Evolutionary conservation across 2,113 vertebrate species (phyloP), one percentile per base, ranked within the genome.

Genomic region (Calyptommatus sinebrachiatus): DNA sequence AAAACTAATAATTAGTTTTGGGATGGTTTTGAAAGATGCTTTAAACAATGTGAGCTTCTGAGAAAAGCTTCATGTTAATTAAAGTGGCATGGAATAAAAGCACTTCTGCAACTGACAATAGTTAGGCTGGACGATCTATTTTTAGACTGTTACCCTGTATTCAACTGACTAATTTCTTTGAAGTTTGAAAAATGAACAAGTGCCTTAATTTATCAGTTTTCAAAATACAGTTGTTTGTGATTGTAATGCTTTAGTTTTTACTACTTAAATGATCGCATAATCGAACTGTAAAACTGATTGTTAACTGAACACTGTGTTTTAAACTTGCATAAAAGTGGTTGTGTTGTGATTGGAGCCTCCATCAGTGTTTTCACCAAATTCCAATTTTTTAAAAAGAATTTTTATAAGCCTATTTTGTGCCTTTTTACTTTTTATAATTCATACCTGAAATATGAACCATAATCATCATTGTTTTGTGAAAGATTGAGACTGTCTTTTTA

Each of bases 61-160:
- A 83, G 74, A 69, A 80, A 89, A 89, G 77, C 84, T 91, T 86
- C 88, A 87, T 82, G 67, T 83, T 90, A 89, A 90, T 92, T 92
- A 85, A 89, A 90, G 71, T 89, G 83, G 68, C 20, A 31, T 86
- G n/a, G n/a, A n/a, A n/a, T n/a, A 83, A 84, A 66, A 91, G 81
- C 89, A 81, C 73, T 87, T 88, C 68, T 81, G 73, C 62, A 85
- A 85, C 88, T 93, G 87, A 84, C 89, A 92, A 63, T 81, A 91
- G 83, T 82, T 83, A 90, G 85, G 82, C 82, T 85, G 87, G 67
- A 82, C 90, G 67, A 65, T 61, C 66, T 92, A 88, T 90, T 92
- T 92, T 91, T 93, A 89, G 86, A 88, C 87, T 69, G 75, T 73
- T 87, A 83, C 16, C 26, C 50, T 86, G 67, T 81, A 60, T 88